These are phyloP conservation scores for Rhamphomyia laevipes DNA, from an alignment of 2,888 invertebrate species.

Conservation along the genomic window DNA sequence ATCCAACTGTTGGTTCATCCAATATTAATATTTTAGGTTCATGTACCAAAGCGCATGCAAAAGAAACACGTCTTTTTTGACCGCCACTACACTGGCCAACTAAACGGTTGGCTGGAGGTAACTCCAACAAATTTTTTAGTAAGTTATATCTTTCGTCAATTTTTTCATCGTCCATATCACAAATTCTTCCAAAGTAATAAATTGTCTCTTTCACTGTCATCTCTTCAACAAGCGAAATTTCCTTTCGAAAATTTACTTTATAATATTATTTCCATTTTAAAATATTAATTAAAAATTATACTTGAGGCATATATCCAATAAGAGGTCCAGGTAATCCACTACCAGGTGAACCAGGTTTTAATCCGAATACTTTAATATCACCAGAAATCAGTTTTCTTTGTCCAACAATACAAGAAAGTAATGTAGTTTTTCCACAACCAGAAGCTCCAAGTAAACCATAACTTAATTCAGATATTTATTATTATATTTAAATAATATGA, in stretches of 20 bases:
- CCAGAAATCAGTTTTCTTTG: constrained; percentile 60
- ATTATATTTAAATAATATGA: no score
- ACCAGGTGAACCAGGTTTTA: constrained; percentile 51
- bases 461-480: no score
- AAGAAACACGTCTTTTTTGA: constrained; percentile 78
- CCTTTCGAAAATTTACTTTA: constrained; percentile 38
- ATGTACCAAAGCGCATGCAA: constrained; percentile 79
- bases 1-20: constrained; percentile 87
- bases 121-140: constrained; percentile 58
- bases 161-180: constrained; percentile 54
- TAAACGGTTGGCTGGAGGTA: constrained; percentile 55
- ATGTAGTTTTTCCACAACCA: constrained; percentile 83
- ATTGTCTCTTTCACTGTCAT: constrained; percentile 75
- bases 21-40: constrained; percentile 78
- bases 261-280: neutral
- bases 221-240: constrained; percentile 66
- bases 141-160: constrained; percentile 56
- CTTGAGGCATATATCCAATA: constrained; percentile 85
- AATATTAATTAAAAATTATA: constrained; percentile 6
- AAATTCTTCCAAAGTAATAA: constrained; percentile 76
- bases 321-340: constrained; percentile 57
- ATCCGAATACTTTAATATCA: constrained; percentile 61
- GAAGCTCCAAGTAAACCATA: constrained; percentile 83
- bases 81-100: constrained; percentile 74
- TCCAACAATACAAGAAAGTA: constrained; percentile 75